phyloP scores from a whole-genome alignment of 2,113 vertebrate species.

The Nothocercus nigrocapillus region DNA sequence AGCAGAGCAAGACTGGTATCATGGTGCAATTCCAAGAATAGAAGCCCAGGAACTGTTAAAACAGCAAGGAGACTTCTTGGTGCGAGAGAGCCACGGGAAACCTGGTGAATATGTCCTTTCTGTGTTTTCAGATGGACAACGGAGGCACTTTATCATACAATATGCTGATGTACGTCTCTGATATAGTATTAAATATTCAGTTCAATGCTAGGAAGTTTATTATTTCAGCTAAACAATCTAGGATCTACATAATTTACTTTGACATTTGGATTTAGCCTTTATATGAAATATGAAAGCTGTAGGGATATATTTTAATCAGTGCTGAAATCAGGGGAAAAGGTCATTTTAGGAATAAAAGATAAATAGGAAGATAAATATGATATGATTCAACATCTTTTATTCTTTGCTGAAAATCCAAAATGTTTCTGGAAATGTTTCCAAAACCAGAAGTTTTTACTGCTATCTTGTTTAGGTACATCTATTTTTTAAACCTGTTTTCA shows the following conservation, averaged over 20 bases:
- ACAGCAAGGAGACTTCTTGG: slow-evolving; percentile 97
- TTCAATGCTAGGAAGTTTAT: slow-evolving; percentile 10
- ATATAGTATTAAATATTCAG: slow-evolving; percentile 47
- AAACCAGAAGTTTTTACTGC: neutral
- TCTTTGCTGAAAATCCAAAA: neutral
- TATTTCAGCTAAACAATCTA: neutral
- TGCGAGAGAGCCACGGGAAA: slow-evolving; percentile 97
- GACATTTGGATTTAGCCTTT: neutral
- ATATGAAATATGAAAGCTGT: neutral
- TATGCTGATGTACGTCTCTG: slow-evolving; percentile 90
- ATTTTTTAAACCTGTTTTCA: neutral
- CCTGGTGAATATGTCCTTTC: slow-evolving; percentile 99
- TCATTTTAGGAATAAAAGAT: neutral
- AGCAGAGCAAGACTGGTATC: slow-evolving; percentile 96
- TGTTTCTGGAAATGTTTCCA: neutral
- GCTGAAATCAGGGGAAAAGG: neutral
- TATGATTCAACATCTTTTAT: neutral
- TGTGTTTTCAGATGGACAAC: slow-evolving; percentile 93
- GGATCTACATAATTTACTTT: neutral
- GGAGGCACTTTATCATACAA: slow-evolving; percentile 99
- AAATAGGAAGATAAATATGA: neutral
- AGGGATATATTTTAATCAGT: neutral
- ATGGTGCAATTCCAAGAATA: slow-evolving; percentile 94
- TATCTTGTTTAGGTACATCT: neutral
- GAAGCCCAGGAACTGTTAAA: slow-evolving; percentile 96